These are phyloP conservation scores for Rhinatrema bivittatum DNA, from an alignment of 2,797 vertebrate genomes.

Conservation along the genomic window DNA sequence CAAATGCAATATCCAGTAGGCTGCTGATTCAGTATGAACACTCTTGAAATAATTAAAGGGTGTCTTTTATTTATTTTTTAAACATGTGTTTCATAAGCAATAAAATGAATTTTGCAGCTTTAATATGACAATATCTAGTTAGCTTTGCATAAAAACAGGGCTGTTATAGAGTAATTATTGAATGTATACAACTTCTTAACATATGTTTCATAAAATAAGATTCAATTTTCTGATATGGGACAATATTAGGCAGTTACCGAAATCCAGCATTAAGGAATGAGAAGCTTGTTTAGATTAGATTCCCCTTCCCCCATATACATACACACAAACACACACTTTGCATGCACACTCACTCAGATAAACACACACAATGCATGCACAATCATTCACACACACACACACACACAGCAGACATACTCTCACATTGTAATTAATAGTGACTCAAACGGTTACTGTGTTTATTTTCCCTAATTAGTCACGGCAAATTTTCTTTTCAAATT, in stretches of 20 bases:
- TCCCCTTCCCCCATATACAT: conserved; percentile 2
- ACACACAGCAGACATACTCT: too few species aligned
- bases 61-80: conserved; percentile 80
- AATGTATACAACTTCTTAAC: conserved; percentile 96
- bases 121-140: conserved; percentile 94
- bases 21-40: conserved; percentile 60
- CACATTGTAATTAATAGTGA: conserved; percentile 27
- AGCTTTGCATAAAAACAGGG: conserved; percentile 91
- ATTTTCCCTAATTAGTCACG: too few species aligned
- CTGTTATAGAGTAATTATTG: conserved; percentile 95
- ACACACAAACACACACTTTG: conserved; percentile 14
- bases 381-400: too few species aligned
- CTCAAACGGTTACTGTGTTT: neutral
- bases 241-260: conserved; percentile 73
- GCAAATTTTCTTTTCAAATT: too few species aligned
- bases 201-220: conserved; percentile 90
- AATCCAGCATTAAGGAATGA: conserved; percentile 61
- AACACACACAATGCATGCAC: too few species aligned
- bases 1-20: conserved; percentile 98
- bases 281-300: conserved; percentile 47
- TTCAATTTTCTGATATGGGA: conserved; percentile 93
- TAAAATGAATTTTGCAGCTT: conserved; percentile 97
- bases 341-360: too few species aligned
- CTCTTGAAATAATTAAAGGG: conserved; percentile 97
- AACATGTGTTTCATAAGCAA: conserved; percentile 97